phyloP scores from a whole-genome alignment of 1,140 invertebrate species.

The Diabrotica undecimpunctata region DNA sequence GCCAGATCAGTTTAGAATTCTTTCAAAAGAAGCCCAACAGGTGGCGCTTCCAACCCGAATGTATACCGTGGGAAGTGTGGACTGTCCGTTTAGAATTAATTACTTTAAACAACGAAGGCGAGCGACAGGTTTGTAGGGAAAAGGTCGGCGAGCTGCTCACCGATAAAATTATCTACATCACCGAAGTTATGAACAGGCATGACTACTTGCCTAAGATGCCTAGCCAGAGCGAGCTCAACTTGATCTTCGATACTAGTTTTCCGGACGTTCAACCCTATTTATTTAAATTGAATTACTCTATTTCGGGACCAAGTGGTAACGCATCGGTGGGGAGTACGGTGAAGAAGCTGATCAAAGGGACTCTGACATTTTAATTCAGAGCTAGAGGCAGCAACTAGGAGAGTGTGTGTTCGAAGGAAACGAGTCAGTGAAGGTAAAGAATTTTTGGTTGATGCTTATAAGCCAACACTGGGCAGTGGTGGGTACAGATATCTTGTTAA shows the following conservation, averaged over 20 bases:
- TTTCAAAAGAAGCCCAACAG: conserved; percentile 86
- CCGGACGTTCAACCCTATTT: conserved; percentile 93
- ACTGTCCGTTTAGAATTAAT: conserved; percentile 86
- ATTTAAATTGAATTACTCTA: conserved; percentile 80
- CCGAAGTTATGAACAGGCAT: conserved; percentile 91
- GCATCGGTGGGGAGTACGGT: conserved; percentile 80
- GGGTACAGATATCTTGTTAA: too few species aligned
- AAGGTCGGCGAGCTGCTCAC: conserved; percentile 87
- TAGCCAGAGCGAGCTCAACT: conserved; percentile 83
- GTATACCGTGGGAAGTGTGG: conserved; percentile 97
- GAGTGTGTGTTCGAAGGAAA: too few species aligned
- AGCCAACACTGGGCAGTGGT: too few species aligned
- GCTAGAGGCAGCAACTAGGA: background rate
- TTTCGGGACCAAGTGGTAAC: conserved; percentile 64
- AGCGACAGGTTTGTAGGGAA: conserved; percentile 81
- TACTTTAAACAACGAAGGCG: conserved; percentile 80
- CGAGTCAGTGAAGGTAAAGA: too few species aligned
- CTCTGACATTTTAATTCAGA: conserved; percentile 64
- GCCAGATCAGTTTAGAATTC: conserved; percentile 92
- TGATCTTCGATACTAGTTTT: conserved; percentile 91
- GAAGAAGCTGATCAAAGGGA: conserved; percentile 86
- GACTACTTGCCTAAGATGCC: conserved; percentile 96
- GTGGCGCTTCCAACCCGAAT: conserved; percentile 85
- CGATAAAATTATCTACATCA: conserved; percentile 90
- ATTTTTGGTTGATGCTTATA: too few species aligned